Percentiles rank a stretch among this genome's conserved stretches.
These are phyloP conservation scores for Dendrolimus pini DNA, from an alignment of 2,888 invertebrate species.

Conservation along the genomic window DNA sequence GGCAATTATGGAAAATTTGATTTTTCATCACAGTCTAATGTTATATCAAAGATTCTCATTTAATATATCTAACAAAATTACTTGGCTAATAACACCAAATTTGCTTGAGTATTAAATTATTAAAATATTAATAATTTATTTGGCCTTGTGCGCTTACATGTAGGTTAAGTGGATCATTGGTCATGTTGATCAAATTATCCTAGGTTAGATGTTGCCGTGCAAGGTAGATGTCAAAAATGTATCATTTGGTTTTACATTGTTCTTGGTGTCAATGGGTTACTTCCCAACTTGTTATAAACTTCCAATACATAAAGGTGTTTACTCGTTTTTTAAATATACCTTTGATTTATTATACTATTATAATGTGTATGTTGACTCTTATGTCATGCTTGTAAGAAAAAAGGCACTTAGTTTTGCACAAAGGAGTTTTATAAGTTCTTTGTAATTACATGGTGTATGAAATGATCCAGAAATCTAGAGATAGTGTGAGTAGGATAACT, in stretches of 20 bases:
- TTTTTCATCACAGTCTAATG: no score
- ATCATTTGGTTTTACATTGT: no score
- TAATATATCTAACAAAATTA: not conserved
- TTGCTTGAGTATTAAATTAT: no score
- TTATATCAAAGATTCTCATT: not conserved
- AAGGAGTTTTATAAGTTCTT: not conserved
- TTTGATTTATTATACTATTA: not conserved
- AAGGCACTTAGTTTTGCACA: not conserved
- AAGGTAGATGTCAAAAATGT: no score
- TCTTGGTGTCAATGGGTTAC: no score
- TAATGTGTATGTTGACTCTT: not conserved
- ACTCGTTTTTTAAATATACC: not conserved
- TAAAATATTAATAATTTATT: no score
- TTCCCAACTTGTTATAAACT: no score
- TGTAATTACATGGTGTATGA: not conserved
- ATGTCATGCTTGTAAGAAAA: not conserved
- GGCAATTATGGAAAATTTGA: not conserved
- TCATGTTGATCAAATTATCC: no score
- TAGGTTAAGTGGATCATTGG: no score
- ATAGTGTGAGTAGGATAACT: slow-evolving; percentile 2
- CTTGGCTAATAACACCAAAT: not conserved
- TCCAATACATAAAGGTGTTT: not conserved
- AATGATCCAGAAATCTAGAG: slow-evolving; percentile 2
- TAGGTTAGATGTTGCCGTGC: no score
- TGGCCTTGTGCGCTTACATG: no score